Evolutionary conservation across 1,140 invertebrate genomes (phyloP).

Genomic region (Ylistrum balloti): DNA sequence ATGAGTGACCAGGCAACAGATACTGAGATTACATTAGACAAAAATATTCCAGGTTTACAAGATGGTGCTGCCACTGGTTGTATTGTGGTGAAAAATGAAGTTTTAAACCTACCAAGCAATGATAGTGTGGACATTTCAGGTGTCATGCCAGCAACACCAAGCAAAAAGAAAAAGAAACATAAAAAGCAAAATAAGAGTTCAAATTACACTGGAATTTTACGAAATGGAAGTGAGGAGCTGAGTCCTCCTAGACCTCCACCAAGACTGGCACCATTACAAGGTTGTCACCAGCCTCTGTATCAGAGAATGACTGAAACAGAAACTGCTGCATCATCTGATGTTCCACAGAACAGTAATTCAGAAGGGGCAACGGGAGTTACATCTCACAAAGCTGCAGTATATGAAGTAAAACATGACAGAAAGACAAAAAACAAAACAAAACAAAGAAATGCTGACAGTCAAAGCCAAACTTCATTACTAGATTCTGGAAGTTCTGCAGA

Average conservation of each 20-base stretch:
- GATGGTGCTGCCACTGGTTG: neutral
- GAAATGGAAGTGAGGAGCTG: neutral
- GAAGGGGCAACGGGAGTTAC: neutral
- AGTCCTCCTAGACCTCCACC: constrained; percentile 55
- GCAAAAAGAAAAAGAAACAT: constrained; percentile 49
- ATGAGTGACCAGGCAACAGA: neutral
- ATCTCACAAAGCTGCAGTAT: constrained; percentile 1
- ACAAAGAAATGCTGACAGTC: neutral
- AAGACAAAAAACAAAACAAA: neutral
- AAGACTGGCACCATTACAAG: constrained; percentile 56
- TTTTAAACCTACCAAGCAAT: neutral
- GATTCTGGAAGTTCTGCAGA: constrained; percentile 36
- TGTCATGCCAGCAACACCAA: constrained; percentile 47
- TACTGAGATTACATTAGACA: neutral
- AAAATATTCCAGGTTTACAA: neutral
- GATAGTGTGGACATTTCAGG: neutral
- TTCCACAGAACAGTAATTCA: neutral
- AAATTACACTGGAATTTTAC: constrained; percentile 49
- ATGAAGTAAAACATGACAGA: constrained; percentile 41
- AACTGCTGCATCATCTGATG: neutral
- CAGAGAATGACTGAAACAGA: constrained; percentile 17
- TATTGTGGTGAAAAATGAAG: neutral
- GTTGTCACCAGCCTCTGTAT: constrained; percentile 20
- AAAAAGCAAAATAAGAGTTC: constrained; percentile 49
- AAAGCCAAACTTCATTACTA: neutral